These are phyloP conservation scores for Mastomys natalensis DNA, from an alignment of 2,113 vertebrate species.

Conservation along the genomic window DNA sequence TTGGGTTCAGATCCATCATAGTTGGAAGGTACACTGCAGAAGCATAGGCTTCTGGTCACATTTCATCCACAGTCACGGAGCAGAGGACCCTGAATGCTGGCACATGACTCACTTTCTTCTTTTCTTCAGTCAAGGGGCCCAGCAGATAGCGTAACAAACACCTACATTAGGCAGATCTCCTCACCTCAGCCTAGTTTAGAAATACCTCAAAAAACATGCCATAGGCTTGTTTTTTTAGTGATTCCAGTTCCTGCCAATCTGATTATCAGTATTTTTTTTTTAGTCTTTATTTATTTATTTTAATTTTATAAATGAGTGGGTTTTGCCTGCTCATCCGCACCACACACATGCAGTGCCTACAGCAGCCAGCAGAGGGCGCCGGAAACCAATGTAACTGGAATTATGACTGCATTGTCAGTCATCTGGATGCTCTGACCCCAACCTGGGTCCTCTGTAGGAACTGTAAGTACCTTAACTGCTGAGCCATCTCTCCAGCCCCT, in stretches of 20 bases:
- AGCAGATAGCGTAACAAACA: rapidly evolving
- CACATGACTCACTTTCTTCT: neutral
- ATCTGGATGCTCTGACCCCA: neutral
- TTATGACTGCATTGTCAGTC: neutral
- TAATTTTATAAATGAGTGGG: no score
- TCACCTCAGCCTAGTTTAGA: neutral
- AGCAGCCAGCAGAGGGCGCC: neutral
- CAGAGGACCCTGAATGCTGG: neutral
- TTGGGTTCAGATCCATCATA: neutral
- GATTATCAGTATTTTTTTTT: neutral
- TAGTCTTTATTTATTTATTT: neutral
- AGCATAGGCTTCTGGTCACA: no score
- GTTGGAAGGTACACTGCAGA: neutral
- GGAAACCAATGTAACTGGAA: neutral
- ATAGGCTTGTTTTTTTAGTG: neutral
- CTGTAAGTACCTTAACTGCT: neutral
- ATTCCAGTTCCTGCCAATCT: neutral
- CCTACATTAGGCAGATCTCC: no score
- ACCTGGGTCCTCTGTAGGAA: neutral
- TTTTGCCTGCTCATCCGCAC: no score
- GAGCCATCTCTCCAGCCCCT: neutral
- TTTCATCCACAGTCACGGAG: neutral
- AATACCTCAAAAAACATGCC: neutral
- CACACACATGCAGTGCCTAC: neutral
- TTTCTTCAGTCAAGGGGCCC: neutral